Percentiles rank a stretch among this genome's conserved stretches.
These are phyloP conservation scores for Oscheius sp. DNA, from an alignment of 2,888 invertebrate species.

Conservation along the genomic window DNA sequence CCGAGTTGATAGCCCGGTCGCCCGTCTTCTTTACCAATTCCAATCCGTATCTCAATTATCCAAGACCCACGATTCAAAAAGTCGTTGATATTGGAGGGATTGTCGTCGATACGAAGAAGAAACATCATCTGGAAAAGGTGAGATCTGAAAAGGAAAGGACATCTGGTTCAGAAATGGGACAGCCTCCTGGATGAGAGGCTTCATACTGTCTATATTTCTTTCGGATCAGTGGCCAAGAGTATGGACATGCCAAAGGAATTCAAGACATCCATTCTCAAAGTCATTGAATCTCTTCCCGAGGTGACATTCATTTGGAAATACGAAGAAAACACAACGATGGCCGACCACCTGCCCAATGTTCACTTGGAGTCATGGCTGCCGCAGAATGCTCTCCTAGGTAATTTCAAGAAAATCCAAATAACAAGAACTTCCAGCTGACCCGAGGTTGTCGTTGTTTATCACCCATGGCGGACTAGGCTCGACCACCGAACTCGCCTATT, in stretches of 20 bases:
- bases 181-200: constrained; percentile 20
- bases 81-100: constrained; percentile 33
- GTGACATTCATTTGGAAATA: constrained; percentile 57
- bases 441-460: constrained; percentile 25
- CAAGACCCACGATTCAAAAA: constrained; percentile 22
- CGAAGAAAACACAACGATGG: constrained; percentile 39
- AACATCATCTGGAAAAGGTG: constrained; percentile 5
- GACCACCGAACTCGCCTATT: constrained; percentile 36
- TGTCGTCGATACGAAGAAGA: constrained; percentile 12
- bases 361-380: constrained; percentile 56
- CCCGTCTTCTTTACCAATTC: constrained; percentile 35
- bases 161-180: constrained; percentile 26
- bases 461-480: constrained; percentile 38
- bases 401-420: not conserved
- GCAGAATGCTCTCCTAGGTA: constrained; percentile 51
- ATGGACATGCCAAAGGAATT: constrained; percentile 28
- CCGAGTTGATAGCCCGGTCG: constrained; percentile 8
- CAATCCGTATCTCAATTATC: constrained; percentile 35
- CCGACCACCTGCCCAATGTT: constrained; percentile 43
- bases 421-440: constrained; percentile 13
- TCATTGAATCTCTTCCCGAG: constrained; percentile 41
- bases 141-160: not conserved
- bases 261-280: constrained; percentile 41
- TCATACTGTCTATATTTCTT: constrained; percentile 36
- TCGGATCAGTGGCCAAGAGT: constrained; percentile 35